Conservation (phyloP, 2,113 vertebrate species). For the Columba janthina region DNA sequence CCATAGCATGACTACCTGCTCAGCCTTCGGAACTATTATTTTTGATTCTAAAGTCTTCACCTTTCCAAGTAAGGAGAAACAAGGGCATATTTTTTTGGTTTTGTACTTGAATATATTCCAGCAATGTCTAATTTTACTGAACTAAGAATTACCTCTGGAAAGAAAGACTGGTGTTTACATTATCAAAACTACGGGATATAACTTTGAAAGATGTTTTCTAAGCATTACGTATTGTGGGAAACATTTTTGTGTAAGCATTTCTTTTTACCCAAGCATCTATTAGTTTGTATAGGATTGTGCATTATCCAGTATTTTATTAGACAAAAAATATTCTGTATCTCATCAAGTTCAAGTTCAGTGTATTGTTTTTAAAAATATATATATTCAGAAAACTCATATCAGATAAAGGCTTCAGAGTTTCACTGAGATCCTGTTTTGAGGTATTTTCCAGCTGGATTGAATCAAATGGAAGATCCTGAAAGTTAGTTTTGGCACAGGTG, state of each 20-base stretch:
- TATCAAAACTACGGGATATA: not conserved
- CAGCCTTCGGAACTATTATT: not conserved
- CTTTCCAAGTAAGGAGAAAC: not conserved
- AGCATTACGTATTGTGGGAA: not conserved
- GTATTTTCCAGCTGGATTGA: not conserved
- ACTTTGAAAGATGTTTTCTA: not conserved
- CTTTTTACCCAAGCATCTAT: not conserved
- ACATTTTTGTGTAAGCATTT: not conserved
- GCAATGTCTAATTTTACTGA: not conserved
- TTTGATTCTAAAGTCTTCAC: not conserved
- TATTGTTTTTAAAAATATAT: not conserved
- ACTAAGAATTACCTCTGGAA: not conserved
- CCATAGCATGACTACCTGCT: rapidly evolving
- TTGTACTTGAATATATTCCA: not conserved
- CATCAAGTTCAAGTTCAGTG: not conserved
- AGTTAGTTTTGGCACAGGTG: constrained; percentile 21
- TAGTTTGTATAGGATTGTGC: not conserved
- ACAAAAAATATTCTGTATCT: not conserved
- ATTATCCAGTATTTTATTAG: not conserved
- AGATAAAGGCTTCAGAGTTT: not conserved
- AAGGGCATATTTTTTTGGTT: not conserved
- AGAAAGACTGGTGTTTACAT: not conserved
- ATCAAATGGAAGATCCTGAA: not conserved
- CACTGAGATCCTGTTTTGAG: not conserved
- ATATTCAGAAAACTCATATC: not conserved